These are phyloP conservation scores for Archocentrus centrarchus DNA, from an alignment of 2,113 vertebrate species.

Conservation along the genomic window DNA sequence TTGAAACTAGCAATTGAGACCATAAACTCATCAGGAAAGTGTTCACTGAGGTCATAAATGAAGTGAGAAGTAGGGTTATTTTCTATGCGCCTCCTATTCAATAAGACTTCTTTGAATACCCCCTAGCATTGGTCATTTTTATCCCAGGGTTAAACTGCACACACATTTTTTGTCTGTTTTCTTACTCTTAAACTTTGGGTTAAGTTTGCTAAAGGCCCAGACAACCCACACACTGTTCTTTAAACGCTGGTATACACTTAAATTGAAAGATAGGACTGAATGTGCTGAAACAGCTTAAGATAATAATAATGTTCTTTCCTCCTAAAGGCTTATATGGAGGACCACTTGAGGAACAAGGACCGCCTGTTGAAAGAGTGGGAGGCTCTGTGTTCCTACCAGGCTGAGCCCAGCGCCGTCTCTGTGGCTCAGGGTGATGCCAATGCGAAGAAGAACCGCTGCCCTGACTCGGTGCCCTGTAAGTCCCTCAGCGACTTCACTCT, in stretches of 20 bases:
- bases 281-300: too few relatives aligned
- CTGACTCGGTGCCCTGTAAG: constrained; percentile 93
- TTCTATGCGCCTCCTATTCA: too few relatives aligned
- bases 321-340: constrained; percentile 95
- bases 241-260: not conserved
- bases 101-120: too few relatives aligned
- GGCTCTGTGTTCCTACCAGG: constrained; percentile 93
- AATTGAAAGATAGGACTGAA: not conserved
- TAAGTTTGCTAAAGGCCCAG: not conserved
- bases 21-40: too few relatives aligned
- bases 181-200: not conserved
- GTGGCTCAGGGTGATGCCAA: constrained; percentile 87
- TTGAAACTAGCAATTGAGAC: too few relatives aligned
- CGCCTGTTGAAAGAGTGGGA: constrained; percentile 96
- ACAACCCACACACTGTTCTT: not conserved
- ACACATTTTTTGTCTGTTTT: not conserved
- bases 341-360: constrained; percentile 94
- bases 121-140: not conserved
- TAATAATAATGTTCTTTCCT: not conserved
- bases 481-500: constrained; percentile 14
- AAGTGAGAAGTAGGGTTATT: too few relatives aligned
- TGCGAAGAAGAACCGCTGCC: constrained; percentile 93
- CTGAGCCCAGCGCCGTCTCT: constrained; percentile 88
- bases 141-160: not conserved
- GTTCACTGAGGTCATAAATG: too few relatives aligned